Conservation (phyloP, 2,888 invertebrate genomes). For the Tenodera sinensis region DNA sequence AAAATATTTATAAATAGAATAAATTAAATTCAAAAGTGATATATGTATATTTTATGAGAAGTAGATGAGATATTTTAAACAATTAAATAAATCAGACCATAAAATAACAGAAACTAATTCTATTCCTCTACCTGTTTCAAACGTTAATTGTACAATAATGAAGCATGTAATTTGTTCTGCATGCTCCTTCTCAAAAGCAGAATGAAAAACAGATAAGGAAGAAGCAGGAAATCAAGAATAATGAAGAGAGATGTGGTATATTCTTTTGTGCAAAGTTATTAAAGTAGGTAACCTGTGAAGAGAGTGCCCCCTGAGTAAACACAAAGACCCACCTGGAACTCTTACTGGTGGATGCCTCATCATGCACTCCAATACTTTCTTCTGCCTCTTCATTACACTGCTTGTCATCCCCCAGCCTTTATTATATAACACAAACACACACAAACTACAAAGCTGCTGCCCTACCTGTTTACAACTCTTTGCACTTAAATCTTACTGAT, state of each 20-base stretch:
- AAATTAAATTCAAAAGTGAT: too few relatives aligned
- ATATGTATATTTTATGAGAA: too few relatives aligned
- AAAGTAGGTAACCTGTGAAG: neutral
- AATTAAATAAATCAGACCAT: too few relatives aligned
- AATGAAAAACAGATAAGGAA: neutral
- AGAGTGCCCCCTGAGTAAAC: neutral
- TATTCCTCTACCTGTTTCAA: too few relatives aligned
- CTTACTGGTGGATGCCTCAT: neutral
- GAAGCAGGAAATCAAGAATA: neutral
- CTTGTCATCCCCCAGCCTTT: neutral
- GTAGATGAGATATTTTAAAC: too few relatives aligned
- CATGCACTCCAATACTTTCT: neutral
- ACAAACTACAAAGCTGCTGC: conserved; percentile 2
- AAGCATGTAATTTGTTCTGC: too few relatives aligned
- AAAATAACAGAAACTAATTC: too few relatives aligned
- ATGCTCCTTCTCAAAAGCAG: neutral
- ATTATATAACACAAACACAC: conserved; percentile 8
- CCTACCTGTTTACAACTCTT: neutral
- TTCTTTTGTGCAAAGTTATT: neutral
- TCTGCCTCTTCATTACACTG: neutral
- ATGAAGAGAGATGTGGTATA: neutral
- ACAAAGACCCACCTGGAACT: neutral
- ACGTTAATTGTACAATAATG: too few relatives aligned
- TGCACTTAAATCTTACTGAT: neutral
- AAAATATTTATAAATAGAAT: too few relatives aligned